Evolutionary conservation across 2,113 vertebrate species (phyloP), one percentile per base, ranked within the genome.

Genomic region (Delphinapterus leucas): DNA sequence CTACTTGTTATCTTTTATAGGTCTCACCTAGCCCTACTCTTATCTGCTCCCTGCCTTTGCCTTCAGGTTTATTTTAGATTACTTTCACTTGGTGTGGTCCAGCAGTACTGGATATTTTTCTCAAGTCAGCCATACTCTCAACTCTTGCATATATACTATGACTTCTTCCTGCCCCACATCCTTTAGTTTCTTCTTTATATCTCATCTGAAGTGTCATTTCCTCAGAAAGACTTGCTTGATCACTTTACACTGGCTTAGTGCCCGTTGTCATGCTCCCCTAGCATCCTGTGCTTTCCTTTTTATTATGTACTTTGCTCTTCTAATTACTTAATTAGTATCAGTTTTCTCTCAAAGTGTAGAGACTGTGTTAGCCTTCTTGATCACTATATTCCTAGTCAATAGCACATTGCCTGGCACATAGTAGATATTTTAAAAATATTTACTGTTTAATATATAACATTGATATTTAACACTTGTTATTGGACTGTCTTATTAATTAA

Each of bases 401-500:
- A 97, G 38, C 55, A 60, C 49, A 49, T 49, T 49, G 49, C 49
- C 49, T 49, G 49, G 49, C 13, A 49, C 49, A 49, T 49, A 49
- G 49, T 49, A 76, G 77, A 44, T 53, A 65, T 77, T 87, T 81
- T 4, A 18, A 79, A 68, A 58, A 65, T 71, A 87, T 63, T 81
- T 95, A 33, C 23, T 85, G 17, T 80, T 90, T 15, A 49, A 49
- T 49, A 49, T 49, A 15, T 88, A 70, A 88, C 13, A 36, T 6
- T 95, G 61, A 76, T 83, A 93, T 55, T 86, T 82, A 92, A 25
- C 17, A 53, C 31, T 86, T 84, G 15, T 92, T 94, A 58, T 81
- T 82, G 91, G 83, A 31, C 17, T n/a, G 5, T 61, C 11, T 36
- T 87, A 71, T 47, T 36, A 91, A 58, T 88, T 63, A 76, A 86